phyloP scores from a whole-genome alignment of 2,797 vertebrate species.

The Glossophaga mutica region DNA sequence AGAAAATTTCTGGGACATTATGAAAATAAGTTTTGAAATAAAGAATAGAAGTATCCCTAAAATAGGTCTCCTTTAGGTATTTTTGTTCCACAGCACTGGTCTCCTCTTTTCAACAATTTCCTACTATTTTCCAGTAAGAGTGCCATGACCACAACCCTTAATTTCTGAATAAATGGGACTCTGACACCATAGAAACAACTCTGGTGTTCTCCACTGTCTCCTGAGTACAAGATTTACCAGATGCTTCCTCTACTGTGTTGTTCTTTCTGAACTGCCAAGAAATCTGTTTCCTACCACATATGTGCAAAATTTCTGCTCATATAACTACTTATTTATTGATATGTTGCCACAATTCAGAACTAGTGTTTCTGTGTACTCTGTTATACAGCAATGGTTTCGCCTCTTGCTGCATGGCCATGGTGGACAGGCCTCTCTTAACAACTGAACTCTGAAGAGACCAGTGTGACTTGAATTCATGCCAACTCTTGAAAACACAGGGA shows the following conservation, averaged over 20 bases:
- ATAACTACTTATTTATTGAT: background rate
- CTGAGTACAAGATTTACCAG: background rate
- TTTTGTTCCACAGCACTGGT: background rate
- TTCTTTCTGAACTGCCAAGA: background rate
- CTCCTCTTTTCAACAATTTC: background rate
- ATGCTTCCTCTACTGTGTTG: background rate
- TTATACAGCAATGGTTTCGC: background rate
- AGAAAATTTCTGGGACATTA: background rate
- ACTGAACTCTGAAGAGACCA: background rate
- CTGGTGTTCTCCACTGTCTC: background rate
- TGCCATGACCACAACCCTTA: background rate
- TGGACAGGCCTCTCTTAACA: background rate
- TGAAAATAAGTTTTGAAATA: slow-evolving; percentile 15
- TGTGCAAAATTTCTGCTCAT: background rate
- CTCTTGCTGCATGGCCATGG: background rate
- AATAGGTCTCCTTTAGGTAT: background rate
- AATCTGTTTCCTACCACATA: background rate
- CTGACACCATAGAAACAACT: background rate
- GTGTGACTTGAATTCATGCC: background rate
- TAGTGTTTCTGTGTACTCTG: background rate
- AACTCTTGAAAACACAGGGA: background rate
- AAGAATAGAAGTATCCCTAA: background rate
- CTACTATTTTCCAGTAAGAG: background rate
- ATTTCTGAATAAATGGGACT: background rate
- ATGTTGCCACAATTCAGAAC: background rate